Evolutionary conservation across 2,888 invertebrate genomes (phyloP).

Genomic region (Meandrusa payeni): DNA sequence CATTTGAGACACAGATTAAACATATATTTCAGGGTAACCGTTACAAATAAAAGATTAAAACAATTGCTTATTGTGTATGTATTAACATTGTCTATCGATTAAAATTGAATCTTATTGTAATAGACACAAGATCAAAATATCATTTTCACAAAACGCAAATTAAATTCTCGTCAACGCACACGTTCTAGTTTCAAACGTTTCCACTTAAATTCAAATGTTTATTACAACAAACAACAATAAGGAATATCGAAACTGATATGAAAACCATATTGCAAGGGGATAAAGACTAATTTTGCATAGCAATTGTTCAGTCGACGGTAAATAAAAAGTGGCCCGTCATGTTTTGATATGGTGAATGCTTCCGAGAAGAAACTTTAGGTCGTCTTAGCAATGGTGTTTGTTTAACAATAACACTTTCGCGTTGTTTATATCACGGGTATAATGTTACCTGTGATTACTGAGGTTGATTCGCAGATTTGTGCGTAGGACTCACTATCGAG

Average conservation of each 20-base stretch:
- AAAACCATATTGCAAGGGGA: slow-evolving; percentile 28
- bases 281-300: slow-evolving; percentile 19
- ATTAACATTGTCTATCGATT: not conserved
- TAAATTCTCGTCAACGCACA: slow-evolving; percentile 45
- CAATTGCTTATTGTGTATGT: slow-evolving; percentile 7
- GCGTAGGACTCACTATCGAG: slow-evolving; percentile 55
- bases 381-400: slow-evolving; percentile 44
- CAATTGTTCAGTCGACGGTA: not conserved
- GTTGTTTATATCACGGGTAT: slow-evolving; percentile 57
- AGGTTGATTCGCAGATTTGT: slow-evolving; percentile 64
- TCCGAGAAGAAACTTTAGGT: slow-evolving; percentile 59
- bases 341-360: slow-evolving; percentile 38
- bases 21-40: not conserved
- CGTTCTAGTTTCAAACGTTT: slow-evolving; percentile 64
- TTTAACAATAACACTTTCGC: slow-evolving; percentile 63
- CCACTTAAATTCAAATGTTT: slow-evolving; percentile 61
- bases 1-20: slow-evolving; percentile 9
- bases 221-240: slow-evolving; percentile 34
- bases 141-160: slow-evolving; percentile 20
- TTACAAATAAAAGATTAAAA: slow-evolving; percentile 14
- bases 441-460: slow-evolving; percentile 48
- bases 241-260: slow-evolving; percentile 45
- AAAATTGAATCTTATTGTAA: slow-evolving; percentile 3
- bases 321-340: slow-evolving; percentile 11
- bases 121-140: slow-evolving; percentile 6